Conservation (phyloP, 2,888 invertebrate species). For the Trichogramma dendrolimi region DNA sequence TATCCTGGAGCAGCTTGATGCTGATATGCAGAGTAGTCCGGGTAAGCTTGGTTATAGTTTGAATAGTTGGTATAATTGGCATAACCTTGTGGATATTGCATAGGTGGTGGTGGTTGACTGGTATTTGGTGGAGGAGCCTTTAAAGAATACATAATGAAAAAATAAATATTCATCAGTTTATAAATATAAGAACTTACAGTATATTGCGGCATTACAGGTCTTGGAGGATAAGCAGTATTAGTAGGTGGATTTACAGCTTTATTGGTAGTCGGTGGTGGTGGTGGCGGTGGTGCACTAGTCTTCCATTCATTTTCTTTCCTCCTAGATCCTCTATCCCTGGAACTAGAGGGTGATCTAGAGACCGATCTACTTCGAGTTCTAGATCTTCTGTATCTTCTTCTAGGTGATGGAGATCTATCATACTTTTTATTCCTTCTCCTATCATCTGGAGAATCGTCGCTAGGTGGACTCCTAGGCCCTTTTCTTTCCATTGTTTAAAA, state of each 20-base stretch:
- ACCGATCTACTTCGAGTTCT: constrained; percentile 37
- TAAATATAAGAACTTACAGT: constrained; percentile 37
- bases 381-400: constrained; percentile 47
- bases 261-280: constrained; percentile 28
- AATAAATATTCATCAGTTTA: background rate
- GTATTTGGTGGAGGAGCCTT: constrained; percentile 47
- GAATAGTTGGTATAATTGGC: constrained; percentile 46
- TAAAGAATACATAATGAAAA: constrained; percentile 10
- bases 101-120: constrained; percentile 46
- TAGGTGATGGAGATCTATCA: constrained; percentile 40
- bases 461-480: constrained; percentile 47
- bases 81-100: constrained; percentile 45
- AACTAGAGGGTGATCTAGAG: constrained; percentile 41
- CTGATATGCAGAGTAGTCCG: constrained; percentile 32
- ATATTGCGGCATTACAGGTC: constrained; percentile 46
- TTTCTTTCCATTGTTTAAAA: constrained; percentile 39
- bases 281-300: constrained; percentile 29
- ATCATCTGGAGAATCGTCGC: constrained; percentile 46
- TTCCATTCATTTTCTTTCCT: constrained; percentile 48
- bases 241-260: constrained; percentile 34
- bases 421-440: constrained; percentile 34
- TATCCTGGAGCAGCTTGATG: constrained; percentile 44
- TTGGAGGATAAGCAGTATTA: constrained; percentile 35
- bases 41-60: constrained; percentile 46
- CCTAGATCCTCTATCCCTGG: constrained; percentile 44